phyloP scores from a whole-genome alignment of 2,888 invertebrate species.

The Pteria penguin region DNA sequence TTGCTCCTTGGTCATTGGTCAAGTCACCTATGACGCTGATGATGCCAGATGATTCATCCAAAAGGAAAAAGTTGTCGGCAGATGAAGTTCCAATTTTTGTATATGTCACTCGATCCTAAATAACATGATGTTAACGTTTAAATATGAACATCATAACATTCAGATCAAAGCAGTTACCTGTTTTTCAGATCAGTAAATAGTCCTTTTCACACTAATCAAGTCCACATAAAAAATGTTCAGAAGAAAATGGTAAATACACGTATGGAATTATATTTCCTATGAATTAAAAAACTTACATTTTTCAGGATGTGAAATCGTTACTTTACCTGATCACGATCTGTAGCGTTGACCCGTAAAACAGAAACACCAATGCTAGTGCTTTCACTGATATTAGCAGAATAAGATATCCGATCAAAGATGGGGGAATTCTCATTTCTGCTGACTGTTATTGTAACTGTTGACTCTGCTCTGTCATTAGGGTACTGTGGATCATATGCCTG shows the following conservation, averaged over 20 bases:
- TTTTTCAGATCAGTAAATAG: too few relatives aligned
- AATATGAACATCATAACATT: too few relatives aligned
- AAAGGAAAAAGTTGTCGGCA: constrained; percentile 45
- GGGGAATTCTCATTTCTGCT: constrained; percentile 63
- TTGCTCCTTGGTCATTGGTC: constrained; percentile 20
- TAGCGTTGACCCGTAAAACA: constrained; percentile 60
- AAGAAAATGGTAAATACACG: not conserved
- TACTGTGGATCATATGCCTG: constrained; percentile 63
- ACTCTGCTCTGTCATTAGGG: constrained; percentile 62
- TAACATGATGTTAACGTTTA: too few relatives aligned
- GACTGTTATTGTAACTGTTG: constrained; percentile 64
- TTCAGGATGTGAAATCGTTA: too few relatives aligned
- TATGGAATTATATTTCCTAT: too few relatives aligned
- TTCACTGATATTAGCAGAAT: constrained; percentile 59
- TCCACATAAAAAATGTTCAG: not conserved
- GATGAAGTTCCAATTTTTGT: constrained; percentile 10
- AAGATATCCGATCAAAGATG: constrained; percentile 42
- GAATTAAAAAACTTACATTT: too few relatives aligned
- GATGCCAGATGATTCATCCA: constrained; percentile 40
- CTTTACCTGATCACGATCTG: constrained; percentile 62
- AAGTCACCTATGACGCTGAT: constrained; percentile 42
- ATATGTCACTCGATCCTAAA: constrained; percentile 28
- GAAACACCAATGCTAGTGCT: constrained; percentile 53
- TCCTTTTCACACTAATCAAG: too few relatives aligned
- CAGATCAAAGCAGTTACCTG: too few relatives aligned